A percentile compares a stretch with the other conserved stretches of the same genome.
These are phyloP conservation scores for Hipposideros armiger DNA, from an alignment of 2,113 vertebrate genomes.

Conservation along the genomic window DNA sequence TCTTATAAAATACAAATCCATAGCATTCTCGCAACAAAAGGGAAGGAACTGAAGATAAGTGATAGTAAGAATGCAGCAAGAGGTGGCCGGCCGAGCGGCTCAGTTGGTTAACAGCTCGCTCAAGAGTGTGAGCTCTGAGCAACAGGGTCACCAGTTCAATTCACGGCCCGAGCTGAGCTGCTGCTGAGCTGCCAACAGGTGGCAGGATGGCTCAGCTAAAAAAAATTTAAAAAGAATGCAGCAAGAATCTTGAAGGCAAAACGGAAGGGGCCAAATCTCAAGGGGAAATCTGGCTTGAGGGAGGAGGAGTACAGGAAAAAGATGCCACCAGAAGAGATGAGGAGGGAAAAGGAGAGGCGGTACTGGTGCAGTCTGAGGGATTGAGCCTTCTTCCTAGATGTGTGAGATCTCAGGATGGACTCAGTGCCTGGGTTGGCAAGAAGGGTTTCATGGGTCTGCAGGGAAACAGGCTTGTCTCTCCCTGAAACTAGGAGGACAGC, in stretches of 20 bases:
- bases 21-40: background rate
- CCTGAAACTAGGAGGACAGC: background rate
- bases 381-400: background rate
- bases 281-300: background rate
- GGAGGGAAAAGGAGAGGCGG: background rate
- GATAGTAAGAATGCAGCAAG: background rate
- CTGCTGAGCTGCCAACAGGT: too few relatives aligned
- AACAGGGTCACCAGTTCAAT: too few relatives aligned
- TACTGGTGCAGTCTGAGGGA: background rate
- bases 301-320: background rate
- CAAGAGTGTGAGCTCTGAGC: too few relatives aligned
- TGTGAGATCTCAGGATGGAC: background rate
- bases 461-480: background rate
- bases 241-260: background rate
- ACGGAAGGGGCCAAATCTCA: background rate
- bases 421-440: background rate
- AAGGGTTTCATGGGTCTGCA: background rate
- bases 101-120: too few relatives aligned
- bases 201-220: too few relatives aligned
- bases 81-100: too few relatives aligned
- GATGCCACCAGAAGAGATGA: background rate
- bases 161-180: too few relatives aligned
- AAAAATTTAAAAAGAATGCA: background rate
- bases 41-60: background rate
- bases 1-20: background rate